phyloP scores from a whole-genome alignment of 2,113 vertebrate species.

The Damaliscus lunatus region DNA sequence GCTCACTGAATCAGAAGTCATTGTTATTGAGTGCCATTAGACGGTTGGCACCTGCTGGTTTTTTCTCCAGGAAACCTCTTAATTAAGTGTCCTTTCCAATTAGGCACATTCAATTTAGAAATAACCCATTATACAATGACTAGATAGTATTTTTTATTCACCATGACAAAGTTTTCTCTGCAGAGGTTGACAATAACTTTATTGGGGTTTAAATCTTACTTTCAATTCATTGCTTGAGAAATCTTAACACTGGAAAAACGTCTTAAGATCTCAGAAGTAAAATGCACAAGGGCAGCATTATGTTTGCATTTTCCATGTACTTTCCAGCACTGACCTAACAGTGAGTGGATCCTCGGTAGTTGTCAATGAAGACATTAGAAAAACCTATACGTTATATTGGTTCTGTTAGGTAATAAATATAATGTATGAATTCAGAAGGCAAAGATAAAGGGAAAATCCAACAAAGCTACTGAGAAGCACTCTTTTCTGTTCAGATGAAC shows the following conservation, averaged over 20 bases:
- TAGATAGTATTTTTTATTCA: not conserved
- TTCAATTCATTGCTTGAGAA: not conserved
- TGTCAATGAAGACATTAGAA: not conserved
- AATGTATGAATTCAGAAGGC: not conserved
- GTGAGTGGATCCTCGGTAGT: not conserved
- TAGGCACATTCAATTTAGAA: constrained; percentile 5
- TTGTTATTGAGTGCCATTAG: not conserved
- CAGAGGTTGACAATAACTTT: not conserved
- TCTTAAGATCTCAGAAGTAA: not conserved
- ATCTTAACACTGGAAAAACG: not conserved
- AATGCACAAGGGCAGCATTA: not conserved
- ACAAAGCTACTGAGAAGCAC: not conserved
- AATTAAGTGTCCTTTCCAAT: constrained; percentile 25
- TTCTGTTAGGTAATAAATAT: not conserved
- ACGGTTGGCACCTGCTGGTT: not conserved
- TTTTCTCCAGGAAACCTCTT: not conserved
- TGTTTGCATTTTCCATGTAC: not conserved
- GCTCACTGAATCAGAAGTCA: not conserved
- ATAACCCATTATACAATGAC: not conserved
- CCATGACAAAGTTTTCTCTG: not conserved
- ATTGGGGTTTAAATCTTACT: constrained; percentile 11
- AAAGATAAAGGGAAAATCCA: not conserved
- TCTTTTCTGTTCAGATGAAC: not conserved
- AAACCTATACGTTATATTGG: not conserved
- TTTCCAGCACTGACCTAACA: not conserved